Evolutionary conservation across 1,140 invertebrate genomes (phyloP), one percentile per base, ranked within the genome.

Genomic region (Drosophila rhopaloa): DNA sequence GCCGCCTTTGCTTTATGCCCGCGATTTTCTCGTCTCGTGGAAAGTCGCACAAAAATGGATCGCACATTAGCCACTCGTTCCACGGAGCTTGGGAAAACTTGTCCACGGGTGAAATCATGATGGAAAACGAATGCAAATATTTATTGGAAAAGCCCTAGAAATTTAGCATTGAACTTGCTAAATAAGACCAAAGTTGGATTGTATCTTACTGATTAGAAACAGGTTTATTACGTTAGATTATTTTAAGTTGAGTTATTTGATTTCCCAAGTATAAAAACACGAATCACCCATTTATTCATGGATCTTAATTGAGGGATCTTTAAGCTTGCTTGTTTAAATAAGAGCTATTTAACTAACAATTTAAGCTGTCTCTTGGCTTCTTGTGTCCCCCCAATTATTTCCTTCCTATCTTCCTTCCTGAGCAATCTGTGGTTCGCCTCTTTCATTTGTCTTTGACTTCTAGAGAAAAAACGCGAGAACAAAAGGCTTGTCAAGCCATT

Each of bases 401-500:
- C 38, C 29, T 27, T 58, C 56, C 29, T 27, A 24, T 29, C 32
- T 19, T 35, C 40, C 63, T 53, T 61, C 8, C 43, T 60, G 9
- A 24, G 19, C 59, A 53, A 72, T 72, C 57, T 43, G 56, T 46
- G 35, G 50, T 24, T 35, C 37, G 47, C 10, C 47, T 47, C n/a
- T 43, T 74, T 54, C 43, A 44, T 51, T 71, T 76, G 46, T 65
- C 29, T 57, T 16, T 48, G 41, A 27, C 13, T 40, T n/a, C 47
- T 47, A 53, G 38, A 65, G 47, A 44, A 32, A 32, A 37, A 24
- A 24, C 37, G 40, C 47, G 38, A 47, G 47, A 59, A 75, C 74
- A 81, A 86, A 82, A 79, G 83, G 47, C 65, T 82, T 88, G 77
- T 85, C 68, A 78, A 67, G 74, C 68, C 73, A 77, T 85, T 85